Evolutionary conservation across 2,888 invertebrate species (phyloP).

Genomic region (Dynastes tityus): DNA sequence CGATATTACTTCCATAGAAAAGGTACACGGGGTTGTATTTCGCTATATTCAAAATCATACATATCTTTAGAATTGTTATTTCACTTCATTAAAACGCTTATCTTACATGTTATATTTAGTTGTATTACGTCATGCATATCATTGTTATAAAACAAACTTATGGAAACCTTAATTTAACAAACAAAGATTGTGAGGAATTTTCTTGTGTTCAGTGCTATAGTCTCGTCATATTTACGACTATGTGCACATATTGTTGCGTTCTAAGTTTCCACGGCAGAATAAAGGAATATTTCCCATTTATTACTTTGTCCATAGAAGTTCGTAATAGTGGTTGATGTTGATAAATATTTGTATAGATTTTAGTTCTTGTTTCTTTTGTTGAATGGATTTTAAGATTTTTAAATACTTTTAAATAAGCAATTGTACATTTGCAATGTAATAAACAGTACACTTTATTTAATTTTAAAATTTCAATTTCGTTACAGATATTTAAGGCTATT

Average conservation of each 20-base stretch:
- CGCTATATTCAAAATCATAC: not conserved
- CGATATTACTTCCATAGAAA: too few relatives aligned
- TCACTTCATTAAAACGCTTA: constrained; percentile 3
- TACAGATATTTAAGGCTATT: constrained; percentile 60
- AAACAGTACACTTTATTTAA: not conserved
- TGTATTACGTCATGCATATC: not conserved
- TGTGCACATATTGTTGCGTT: not conserved
- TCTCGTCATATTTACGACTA: not conserved
- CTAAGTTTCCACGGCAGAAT: not conserved
- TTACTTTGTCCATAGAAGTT: too few relatives aligned
- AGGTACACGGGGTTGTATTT: too few relatives aligned
- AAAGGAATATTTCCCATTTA: too few relatives aligned
- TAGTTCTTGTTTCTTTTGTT: too few relatives aligned
- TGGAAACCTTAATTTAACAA: constrained; percentile 38
- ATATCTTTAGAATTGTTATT: not conserved
- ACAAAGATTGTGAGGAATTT: not conserved
- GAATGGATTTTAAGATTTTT: too few relatives aligned
- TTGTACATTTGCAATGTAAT: not conserved
- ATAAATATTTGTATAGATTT: too few relatives aligned
- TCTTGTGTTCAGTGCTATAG: not conserved
- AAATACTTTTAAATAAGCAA: too few relatives aligned
- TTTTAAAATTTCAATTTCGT: constrained; percentile 33
- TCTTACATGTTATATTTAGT: constrained; percentile 35
- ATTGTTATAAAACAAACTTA: constrained; percentile 16
- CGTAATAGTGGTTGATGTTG: too few relatives aligned